These are phyloP conservation scores for Smittia aterrima DNA, from an alignment of 2,888 invertebrate genomes.

Conservation along the genomic window DNA sequence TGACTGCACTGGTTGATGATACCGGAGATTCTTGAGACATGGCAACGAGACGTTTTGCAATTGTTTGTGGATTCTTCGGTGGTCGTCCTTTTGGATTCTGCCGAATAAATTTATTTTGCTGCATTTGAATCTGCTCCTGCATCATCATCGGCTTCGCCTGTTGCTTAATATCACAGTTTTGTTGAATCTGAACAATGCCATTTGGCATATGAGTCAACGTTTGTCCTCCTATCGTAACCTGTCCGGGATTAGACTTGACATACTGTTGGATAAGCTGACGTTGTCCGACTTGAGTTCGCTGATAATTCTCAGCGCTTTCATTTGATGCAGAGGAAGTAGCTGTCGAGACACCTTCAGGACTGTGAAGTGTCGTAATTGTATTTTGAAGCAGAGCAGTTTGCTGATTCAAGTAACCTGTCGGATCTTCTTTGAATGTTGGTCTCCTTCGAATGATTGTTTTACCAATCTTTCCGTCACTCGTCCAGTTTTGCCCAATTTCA, in stretches of 20 bases:
- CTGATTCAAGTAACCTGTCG: slow-evolving; percentile 85
- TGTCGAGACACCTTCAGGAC: slow-evolving; percentile 47
- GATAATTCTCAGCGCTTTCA: slow-evolving; percentile 12
- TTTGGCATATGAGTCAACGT: slow-evolving; percentile 47
- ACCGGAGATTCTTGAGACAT: slow-evolving; percentile 51
- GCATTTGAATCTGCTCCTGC: slow-evolving; percentile 39
- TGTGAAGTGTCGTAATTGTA: slow-evolving; percentile 61
- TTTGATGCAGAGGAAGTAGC: slow-evolving; percentile 33
- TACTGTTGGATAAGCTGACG: slow-evolving; percentile 30
- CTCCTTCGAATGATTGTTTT: slow-evolving; percentile 48
- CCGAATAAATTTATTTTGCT: slow-evolving; percentile 49
- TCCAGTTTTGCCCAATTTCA: not conserved
- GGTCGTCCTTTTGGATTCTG: slow-evolving; percentile 42
- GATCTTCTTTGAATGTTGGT: slow-evolving; percentile 88
- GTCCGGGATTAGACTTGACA: not conserved
- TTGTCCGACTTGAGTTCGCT: slow-evolving; percentile 2
- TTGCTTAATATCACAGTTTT: slow-evolving; percentile 45
- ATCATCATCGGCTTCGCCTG: slow-evolving; percentile 24
- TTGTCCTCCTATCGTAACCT: slow-evolving; percentile 46
- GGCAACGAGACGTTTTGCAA: slow-evolving; percentile 50
- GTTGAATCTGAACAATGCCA: slow-evolving; percentile 47
- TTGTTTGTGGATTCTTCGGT: slow-evolving; percentile 46
- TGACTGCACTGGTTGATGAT: slow-evolving; percentile 59
- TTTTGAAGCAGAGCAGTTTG: slow-evolving; percentile 84
- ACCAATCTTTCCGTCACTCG: not conserved